phyloP scores from a whole-genome alignment of 2,113 vertebrate genomes.

The Pterocles orientalis region DNA sequence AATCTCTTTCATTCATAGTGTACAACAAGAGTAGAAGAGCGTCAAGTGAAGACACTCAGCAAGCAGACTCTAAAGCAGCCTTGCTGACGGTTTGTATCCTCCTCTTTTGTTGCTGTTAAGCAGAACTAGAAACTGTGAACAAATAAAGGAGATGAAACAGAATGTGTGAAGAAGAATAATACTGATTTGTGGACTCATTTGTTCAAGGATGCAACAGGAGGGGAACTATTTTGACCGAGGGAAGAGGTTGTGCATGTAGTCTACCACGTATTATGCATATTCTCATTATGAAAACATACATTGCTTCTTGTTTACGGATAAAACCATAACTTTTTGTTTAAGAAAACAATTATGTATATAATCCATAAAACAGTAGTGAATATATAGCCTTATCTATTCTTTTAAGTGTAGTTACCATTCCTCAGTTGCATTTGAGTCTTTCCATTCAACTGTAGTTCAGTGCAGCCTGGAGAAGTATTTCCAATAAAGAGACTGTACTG shows the following conservation, averaged over 20 bases:
- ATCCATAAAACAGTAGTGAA: background rate
- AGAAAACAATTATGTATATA: background rate
- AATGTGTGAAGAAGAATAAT: background rate
- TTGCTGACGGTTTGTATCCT: conserved; percentile 80
- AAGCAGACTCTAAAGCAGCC: conserved; percentile 84
- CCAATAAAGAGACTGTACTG: background rate
- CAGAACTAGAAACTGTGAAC: background rate
- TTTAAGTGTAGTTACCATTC: background rate
- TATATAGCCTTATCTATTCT: background rate
- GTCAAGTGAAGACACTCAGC: conserved; percentile 82
- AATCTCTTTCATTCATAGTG: conserved; percentile 64
- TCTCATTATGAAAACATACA: background rate
- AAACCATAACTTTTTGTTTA: background rate
- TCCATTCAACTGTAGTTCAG: background rate
- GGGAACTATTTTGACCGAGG: background rate
- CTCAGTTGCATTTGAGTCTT: background rate
- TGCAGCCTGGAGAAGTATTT: background rate
- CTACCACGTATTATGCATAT: background rate
- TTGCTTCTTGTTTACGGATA: background rate
- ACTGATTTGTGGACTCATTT: background rate
- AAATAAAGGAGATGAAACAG: background rate
- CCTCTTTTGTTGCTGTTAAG: background rate
- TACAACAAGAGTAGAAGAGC: conserved; percentile 77
- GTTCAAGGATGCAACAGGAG: background rate
- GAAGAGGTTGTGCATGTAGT: background rate